These are phyloP conservation scores for Procambarus clarkii DNA, from an alignment of 1,140 invertebrate species.

Conservation along the genomic window DNA sequence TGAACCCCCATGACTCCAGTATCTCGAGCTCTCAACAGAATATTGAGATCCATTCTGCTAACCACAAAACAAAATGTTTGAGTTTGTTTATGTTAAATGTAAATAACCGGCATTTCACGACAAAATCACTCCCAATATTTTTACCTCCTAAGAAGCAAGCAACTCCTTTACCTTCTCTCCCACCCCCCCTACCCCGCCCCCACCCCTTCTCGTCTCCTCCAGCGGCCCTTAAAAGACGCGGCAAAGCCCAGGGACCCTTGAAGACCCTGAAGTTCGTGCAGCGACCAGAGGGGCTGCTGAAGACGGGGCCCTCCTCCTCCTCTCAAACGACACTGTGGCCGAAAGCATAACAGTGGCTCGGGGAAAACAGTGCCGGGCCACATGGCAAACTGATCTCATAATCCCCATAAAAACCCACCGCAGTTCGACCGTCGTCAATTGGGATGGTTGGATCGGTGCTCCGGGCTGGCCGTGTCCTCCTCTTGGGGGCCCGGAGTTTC, in stretches of 20 bases:
- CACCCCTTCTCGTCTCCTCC: background rate
- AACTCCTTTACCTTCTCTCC: background rate
- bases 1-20: background rate
- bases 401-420: slow-evolving; percentile 19
- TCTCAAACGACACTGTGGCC: slow-evolving; percentile 20
- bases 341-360: slow-evolving; percentile 29
- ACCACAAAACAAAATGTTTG: too few relatives aligned
- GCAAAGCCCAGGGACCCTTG: background rate
- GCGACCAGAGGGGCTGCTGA: background rate
- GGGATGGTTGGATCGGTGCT: background rate
- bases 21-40: too few relatives aligned
- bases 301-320: background rate
- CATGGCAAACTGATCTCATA: slow-evolving; percentile 27
- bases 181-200: background rate
- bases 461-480: background rate
- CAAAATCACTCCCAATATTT: background rate
- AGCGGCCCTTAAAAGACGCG: background rate
- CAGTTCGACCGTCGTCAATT: background rate
- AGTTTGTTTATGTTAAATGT: too few relatives aligned
- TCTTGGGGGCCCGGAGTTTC: background rate
- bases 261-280: slow-evolving; percentile 26
- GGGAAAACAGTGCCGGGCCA: slow-evolving; percentile 33
- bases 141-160: background rate
- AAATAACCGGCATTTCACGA: too few relatives aligned
- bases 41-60: too few relatives aligned